Evolutionary conservation across 1,140 invertebrate species (phyloP).

Genomic region (Hyles vespertilio): DNA sequence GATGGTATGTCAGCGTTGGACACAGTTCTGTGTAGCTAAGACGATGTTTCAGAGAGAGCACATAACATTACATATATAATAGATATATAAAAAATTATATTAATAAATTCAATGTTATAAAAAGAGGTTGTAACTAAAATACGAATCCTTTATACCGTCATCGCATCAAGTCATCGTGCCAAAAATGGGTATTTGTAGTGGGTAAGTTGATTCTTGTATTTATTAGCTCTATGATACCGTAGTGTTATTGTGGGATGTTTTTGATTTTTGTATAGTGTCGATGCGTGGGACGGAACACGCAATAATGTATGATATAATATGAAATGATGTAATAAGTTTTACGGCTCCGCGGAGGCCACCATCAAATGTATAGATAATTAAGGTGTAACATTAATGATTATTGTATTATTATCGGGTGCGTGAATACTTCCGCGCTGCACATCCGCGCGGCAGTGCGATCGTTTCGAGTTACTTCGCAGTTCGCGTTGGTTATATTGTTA

Average conservation of each 20-base stretch:
- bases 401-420: neutral
- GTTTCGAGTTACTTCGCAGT: no score
- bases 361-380: slow-evolving; percentile 4
- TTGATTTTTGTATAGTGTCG: slow-evolving; percentile 74
- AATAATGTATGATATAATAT: slow-evolving; percentile 60
- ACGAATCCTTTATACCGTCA: slow-evolving; percentile 44
- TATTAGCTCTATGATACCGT: slow-evolving; percentile 69
- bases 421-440: neutral
- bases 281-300: slow-evolving; percentile 39
- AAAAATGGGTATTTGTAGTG: slow-evolving; percentile 56
- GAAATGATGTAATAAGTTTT: slow-evolving; percentile 56
- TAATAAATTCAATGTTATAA: slow-evolving; percentile 64
- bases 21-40: neutral
- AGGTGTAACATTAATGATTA: slow-evolving; percentile 3
- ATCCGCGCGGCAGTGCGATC: no score
- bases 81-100: slow-evolving; percentile 61
- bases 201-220: slow-evolving; percentile 70
- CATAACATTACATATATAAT: slow-evolving; percentile 40
- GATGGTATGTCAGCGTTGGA: neutral
- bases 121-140: slow-evolving; percentile 71
- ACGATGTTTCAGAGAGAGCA: slow-evolving; percentile 48
- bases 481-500: no score
- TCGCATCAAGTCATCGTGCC: slow-evolving; percentile 38
- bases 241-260: slow-evolving; percentile 71
- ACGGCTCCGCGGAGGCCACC: slow-evolving; percentile 26